Conservation (phyloP, 2,113 vertebrate species). For the Typhlomys cinereus region DNA sequence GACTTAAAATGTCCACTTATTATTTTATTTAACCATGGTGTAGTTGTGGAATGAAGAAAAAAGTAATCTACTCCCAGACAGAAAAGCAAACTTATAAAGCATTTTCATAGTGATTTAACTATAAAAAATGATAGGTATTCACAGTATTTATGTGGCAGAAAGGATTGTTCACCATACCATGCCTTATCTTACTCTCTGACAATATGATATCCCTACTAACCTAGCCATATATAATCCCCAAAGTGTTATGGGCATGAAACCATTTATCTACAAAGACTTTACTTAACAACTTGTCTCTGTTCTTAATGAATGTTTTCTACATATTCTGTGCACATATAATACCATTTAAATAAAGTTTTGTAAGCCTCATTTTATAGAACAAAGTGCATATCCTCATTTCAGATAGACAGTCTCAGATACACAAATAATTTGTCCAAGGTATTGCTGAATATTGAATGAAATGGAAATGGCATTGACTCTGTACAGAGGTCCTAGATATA, state of each 20-base stretch:
- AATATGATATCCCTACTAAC: fast-evolving
- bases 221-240: background rate
- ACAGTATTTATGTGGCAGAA: too few relatives aligned
- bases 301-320: background rate
- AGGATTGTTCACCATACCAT: fast-evolving
- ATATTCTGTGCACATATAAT: background rate
- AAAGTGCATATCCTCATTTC: background rate
- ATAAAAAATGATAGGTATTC: too few relatives aligned
- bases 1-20: background rate
- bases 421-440: background rate
- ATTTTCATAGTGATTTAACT: background rate
- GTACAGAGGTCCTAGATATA: fast-evolving
- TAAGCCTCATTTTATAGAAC: background rate
- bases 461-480: fast-evolving
- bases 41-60: fast-evolving
- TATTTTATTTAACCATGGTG: background rate
- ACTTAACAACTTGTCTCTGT: background rate
- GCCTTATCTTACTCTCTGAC: background rate
- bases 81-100: background rate
- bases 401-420: too few relatives aligned
- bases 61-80: background rate
- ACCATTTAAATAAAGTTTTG: background rate
- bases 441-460: background rate
- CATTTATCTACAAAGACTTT: fast-evolving
- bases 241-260: background rate